phyloP scores from a whole-genome alignment of 1,140 invertebrate genomes.

The Eubasilissa regina region DNA sequence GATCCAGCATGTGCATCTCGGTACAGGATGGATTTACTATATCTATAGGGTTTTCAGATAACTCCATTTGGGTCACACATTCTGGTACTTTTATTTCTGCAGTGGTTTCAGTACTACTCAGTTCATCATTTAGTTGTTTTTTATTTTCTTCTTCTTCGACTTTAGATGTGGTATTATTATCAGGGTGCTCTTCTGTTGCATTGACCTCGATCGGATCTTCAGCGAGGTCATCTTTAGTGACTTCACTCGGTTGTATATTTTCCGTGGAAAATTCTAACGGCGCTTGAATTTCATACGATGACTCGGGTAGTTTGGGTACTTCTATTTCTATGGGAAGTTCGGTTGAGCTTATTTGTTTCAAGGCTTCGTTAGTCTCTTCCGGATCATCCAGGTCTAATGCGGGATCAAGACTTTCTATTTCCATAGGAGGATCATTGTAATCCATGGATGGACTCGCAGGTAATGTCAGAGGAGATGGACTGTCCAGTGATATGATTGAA shows the following conservation, averaged over 20 bases:
- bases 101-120: background rate
- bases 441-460: slow-evolving; percentile 59
- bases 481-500: slow-evolving; percentile 73
- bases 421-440: slow-evolving; percentile 12
- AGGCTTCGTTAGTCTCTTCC: slow-evolving; percentile 16
- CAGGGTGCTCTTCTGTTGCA: too few relatives aligned
- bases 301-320: background rate
- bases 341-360: slow-evolving; percentile 6
- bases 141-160: slow-evolving; percentile 3
- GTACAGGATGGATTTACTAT: slow-evolving; percentile 18
- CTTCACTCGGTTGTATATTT: background rate
- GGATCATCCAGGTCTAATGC: slow-evolving; percentile 27
- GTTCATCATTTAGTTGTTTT: background rate
- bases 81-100: slow-evolving; percentile 6
- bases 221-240: too few relatives aligned
- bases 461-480: slow-evolving; percentile 72
- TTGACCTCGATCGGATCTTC: too few relatives aligned
- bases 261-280: slow-evolving; percentile 20
- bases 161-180: too few relatives aligned
- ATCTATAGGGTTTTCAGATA: slow-evolving; percentile 24
- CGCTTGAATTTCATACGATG: slow-evolving; percentile 6
- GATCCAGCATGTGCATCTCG: slow-evolving; percentile 8
- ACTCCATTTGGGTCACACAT: background rate
- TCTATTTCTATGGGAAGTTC: slow-evolving; percentile 25
- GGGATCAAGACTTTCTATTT: slow-evolving; percentile 16